Base-by-base conservation (phyloP, 2,113 vertebrate genomes). In the Albula glossodonta region DNA sequence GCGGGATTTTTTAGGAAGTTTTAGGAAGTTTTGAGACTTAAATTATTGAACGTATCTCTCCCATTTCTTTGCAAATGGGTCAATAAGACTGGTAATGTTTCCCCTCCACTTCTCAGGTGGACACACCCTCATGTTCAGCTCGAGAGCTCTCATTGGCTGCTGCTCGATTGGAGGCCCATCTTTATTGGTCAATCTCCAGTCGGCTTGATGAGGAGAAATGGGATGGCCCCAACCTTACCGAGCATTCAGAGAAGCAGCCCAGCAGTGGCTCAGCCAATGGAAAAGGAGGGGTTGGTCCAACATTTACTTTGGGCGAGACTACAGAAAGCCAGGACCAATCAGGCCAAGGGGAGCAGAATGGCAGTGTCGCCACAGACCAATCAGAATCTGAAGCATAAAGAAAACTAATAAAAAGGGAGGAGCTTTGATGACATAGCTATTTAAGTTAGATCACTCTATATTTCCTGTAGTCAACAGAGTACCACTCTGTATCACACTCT, bases 131-230 rank as follows among this genome's bases (percentile, higher is more conserved):
- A 2, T 97, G 96, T 92, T 98, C 98, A 0, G 98, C 97, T 1
- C 94, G 96, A 25, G 97, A 99, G 83, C 91, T 98, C 31, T 96
- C 97, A 0, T 93, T 97, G 86, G 96, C 96, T 0, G 94, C 97
- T 0, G 97, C 98, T 41, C 92, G 97, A 48, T 95, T 96, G 0
- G 97, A 99, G 0, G 97, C 98, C 85, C 98, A 98, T 89, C 96
- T 99, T 2, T 98, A 98, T 93, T 98, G 98, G 98, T 98, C 98
- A 78, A 98, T 98, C 90, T 97, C 97, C 90, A 98, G 97, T 92
- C 93, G 95, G 74, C 95, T 98, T 94, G 98, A 98, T 1, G 97
- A 98, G 87, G 96, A 96, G 88, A 95, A 92, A 89, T 91, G 89
- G 88, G 89, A 91, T 82, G 89, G 85, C 83, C 93, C 94, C 84